phyloP scores from a whole-genome alignment of 2,888 invertebrate species.

The Sylvicola fuscatus region DNA sequence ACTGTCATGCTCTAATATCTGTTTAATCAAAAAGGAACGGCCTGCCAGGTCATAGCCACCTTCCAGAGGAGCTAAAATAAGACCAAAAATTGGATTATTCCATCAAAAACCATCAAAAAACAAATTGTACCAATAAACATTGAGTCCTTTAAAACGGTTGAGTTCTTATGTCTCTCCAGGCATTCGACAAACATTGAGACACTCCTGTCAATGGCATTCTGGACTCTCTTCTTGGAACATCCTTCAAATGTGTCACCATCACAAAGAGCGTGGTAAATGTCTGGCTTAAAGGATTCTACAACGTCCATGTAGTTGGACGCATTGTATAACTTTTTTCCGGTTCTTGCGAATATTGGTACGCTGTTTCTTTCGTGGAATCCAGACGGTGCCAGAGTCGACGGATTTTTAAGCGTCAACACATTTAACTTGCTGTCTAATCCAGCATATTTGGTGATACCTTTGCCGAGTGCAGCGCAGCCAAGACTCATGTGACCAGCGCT shows the following conservation, averaged over 20 bases:
- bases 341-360: conserved; percentile 58
- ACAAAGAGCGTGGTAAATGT: conserved; percentile 60
- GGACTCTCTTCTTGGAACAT: conserved; percentile 46
- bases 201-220: conserved; percentile 51
- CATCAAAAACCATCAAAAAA: conserved; percentile 2
- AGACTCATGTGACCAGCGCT: conserved; percentile 43
- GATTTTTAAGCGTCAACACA: conserved; percentile 31
- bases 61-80: conserved; percentile 18
- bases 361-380: conserved; percentile 52
- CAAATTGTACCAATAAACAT: conserved; percentile 26
- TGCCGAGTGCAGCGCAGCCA: conserved; percentile 38
- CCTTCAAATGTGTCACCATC: conserved; percentile 35
- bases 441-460: conserved; percentile 48
- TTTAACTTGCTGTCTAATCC: conserved; percentile 33
- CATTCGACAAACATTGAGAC: conserved; percentile 45
- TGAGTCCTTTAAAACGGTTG: conserved; percentile 26
- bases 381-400: conserved; percentile 37
- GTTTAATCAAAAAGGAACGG: conserved; percentile 36
- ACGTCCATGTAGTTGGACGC: conserved; percentile 51
- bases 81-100: conserved; percentile 3
- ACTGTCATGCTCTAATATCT: conserved; percentile 31
- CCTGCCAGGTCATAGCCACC: conserved; percentile 51
- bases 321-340: conserved; percentile 48
- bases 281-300: conserved; percentile 57
- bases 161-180: conserved; percentile 38